Evolutionary conservation across 1,140 invertebrate genomes (phyloP), one percentile per base, ranked within the genome.

Genomic region (Mya arenaria): DNA sequence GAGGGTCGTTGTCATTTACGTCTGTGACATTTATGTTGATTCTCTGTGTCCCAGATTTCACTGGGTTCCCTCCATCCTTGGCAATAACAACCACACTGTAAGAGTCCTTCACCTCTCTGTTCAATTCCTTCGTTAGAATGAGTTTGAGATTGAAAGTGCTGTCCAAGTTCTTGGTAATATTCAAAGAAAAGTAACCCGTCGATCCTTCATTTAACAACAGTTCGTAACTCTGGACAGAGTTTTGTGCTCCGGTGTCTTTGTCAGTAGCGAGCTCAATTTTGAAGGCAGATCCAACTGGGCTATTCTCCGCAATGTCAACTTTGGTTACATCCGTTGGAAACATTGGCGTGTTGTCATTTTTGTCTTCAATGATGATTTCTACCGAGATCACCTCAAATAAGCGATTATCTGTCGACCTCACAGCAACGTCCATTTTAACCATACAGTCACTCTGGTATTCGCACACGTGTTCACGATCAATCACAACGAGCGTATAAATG

Each of bases 1-100:
- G 65, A 23, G 91, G 90, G 8, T 68, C 74, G 55, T 91, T 90
- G 82, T 92, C 91, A 82, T 92, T 92, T 82, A 98, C 96, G 90
- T 98, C 91, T 0, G 82, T 77, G 4, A 92, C 89, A 15, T 84
- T 75, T 25, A 91, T 89, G 69, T 89, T 87, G n/a, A 91, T 79
- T 0, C 82, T 83, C 13, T 89, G 56, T 28, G 84, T 86, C 48
- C 89, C 89, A 30, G 86, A 82, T 65, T 77, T 87, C 48, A 66
- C 83, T 0, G 88, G 89, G 79, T 71, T 77, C 19, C 89, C 89
- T 4, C 89, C 89, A 85, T 90, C 90, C 63, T 75, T 79, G 10
- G 89, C 90, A 55, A 85, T 75, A 1, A 91, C 84, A 37, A 71
- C 83, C 23, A 91, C 48, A 56, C 86, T 84, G 55, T 89, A 90